Base-by-base conservation (phyloP, 1,140 invertebrate genomes). In the Polypedilum vanderplanki region DNA sequence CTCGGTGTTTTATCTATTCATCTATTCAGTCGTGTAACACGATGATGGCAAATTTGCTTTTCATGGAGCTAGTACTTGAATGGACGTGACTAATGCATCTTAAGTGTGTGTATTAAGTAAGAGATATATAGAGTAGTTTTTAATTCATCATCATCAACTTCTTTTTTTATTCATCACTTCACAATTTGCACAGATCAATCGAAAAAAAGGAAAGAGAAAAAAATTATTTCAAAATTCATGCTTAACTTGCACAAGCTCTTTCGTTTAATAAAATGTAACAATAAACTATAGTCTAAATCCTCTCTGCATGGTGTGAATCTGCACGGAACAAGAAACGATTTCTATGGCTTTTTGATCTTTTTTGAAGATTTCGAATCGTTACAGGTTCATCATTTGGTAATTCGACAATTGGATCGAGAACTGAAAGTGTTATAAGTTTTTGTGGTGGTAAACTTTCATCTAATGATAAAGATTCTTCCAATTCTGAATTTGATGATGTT, bases 261-360 rank as follows among this genome's bases (percentile, higher is more conserved):
- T 33, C 24, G 24, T 5, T 33, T 33, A 33, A n/a, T n/a, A n/a
- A n/a, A 33, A 33, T 3, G 24, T 33, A 3, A 33, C 24, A 33
- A 33, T 33, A 33, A 33, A 33, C 24, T 33, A 33, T 5, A 33
- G 24, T 57, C 46, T 57, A 57, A 57, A 15, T 12, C 46, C 46
- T 57, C n/a, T n/a, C 46, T 70, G 24, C 24, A 33, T 70, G 18
- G 9, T 70, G 65, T 70, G 65, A n/a, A 70, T 70, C 65, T 70
- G 20, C 17, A 18, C 18, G n/a, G 17, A 70, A 70, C 18, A 70
- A 70, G 20, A 70, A 70, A 9, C 65, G 65, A 18, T 70, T 70
- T 70, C 65, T 17, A 9, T 20, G 65, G 10, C 20, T 70, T 20
- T 18, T 18, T 18, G 65, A 70, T 70, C 17, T 9, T 10, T 70